Evolutionary conservation across 2,113 vertebrate species (phyloP), one percentile per base, ranked within the genome.

Genomic region (Saimiri boliviensis): DNA sequence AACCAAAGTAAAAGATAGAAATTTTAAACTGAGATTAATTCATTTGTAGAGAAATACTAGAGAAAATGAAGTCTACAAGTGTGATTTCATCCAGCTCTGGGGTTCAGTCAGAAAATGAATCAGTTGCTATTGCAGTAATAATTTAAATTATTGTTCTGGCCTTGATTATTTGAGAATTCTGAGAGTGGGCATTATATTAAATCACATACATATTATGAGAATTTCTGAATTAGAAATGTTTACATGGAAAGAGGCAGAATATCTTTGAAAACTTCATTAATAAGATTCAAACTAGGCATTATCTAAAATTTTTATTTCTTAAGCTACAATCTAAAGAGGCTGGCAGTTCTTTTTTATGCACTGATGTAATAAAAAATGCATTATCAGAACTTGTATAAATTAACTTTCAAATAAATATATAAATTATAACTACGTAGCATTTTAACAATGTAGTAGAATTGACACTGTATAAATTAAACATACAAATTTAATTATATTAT

Each of bases 321-420:
- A 89, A n/a, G 5, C 52, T 71, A 13, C 92, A 56, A 83, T 45
- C 45, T 74, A 68, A 93, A 96, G 49, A 80, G 45, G 2, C 8
- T 68, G 11, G 5, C 8, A 82, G 6, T 89, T 80, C 0, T 25
- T 42, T 91, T 49, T 83, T 71, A 30, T 30, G 30, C 60, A 49
- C 81, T 37, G 4, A 85, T 63, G 16, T 77, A 91, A 94, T 95
- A 54, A 91, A 94, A 87, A 80, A 80, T 60, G 2, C 42, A 68
- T 88, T 93, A 81, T 80, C 66, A 96, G 17, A 91, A 60, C 1
- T 80, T 91, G 5, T 11, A 87, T 97, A 77, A 96, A 88, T 60
- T 87, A 73, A 14, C 45, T 85, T 70, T 83, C 23, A 63, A 87
- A 60, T 73, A 92, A 86, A 81, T 77, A 74, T 47, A 52, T 60